Conservation (phyloP, 2,888 invertebrate species). For the Stramonita haemastoma region DNA sequence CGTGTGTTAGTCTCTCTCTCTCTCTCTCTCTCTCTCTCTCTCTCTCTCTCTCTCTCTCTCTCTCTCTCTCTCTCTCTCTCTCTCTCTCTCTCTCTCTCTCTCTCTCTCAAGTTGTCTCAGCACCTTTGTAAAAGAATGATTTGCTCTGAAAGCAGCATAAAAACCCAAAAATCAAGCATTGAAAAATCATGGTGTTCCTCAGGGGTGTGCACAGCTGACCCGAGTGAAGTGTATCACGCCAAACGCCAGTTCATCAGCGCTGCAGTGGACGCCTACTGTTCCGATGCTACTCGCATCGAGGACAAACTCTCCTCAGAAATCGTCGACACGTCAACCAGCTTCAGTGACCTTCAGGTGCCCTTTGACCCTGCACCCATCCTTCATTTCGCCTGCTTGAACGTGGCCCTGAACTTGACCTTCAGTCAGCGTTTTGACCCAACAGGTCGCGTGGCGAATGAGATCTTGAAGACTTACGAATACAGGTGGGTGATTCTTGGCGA, state of each 20-base stretch:
- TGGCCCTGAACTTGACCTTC: conserved; percentile 60
- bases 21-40: too few species aligned
- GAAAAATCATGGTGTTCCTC: conserved; percentile 14
- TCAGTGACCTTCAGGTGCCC: conserved; percentile 53
- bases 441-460: conserved; percentile 60
- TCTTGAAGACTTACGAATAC: conserved; percentile 56
- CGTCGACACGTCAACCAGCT: conserved; percentile 53
- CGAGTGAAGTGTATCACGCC: conserved; percentile 55
- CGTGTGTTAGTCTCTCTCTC: too few species aligned
- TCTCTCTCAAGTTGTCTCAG: too few species aligned
- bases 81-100: too few species aligned
- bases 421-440: conserved; percentile 58
- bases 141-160: too few species aligned
- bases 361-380: conserved; percentile 57
- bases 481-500: conserved; percentile 34
- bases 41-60: too few species aligned
- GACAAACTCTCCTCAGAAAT: conserved; percentile 58
- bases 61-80: too few species aligned
- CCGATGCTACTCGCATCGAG: conserved; percentile 54
- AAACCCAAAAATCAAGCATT: too few species aligned
- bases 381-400: conserved; percentile 61
- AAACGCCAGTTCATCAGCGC: conserved; percentile 60
- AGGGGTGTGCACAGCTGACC: conserved; percentile 64
- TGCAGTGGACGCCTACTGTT: conserved; percentile 59
- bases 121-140: too few species aligned